phyloP scores from a whole-genome alignment of 2,113 vertebrate genomes.

The Ictalurus furcatus region DNA sequence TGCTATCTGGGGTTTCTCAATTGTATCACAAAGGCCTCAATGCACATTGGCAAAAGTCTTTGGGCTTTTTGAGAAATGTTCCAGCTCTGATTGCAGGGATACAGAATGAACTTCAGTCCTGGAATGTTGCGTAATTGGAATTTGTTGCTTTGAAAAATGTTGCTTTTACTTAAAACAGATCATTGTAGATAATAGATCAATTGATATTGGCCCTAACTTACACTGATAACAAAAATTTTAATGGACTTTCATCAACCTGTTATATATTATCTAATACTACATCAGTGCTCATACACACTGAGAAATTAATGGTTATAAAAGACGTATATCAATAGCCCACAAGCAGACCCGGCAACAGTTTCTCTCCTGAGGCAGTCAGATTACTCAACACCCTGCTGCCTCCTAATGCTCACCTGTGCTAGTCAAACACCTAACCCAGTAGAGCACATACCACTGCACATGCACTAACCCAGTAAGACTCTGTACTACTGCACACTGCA shows the following conservation, averaged over 20 bases:
- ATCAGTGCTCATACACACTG: neutral
- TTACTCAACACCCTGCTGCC: too few relatives aligned
- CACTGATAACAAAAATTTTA: constrained; percentile 6
- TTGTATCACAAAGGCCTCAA: constrained; percentile 1
- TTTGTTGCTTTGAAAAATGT: neutral
- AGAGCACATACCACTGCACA: too few relatives aligned
- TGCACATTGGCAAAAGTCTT: neutral
- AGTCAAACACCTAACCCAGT: too few relatives aligned
- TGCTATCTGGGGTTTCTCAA: neutral
- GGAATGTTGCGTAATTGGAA: neutral
- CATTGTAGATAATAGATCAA: neutral
- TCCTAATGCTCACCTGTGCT: too few relatives aligned
- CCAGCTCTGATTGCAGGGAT: neutral
- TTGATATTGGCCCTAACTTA: neutral
- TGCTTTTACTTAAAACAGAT: neutral
- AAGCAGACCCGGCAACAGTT: too few relatives aligned
- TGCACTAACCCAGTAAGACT: too few relatives aligned
- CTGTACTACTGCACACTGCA: too few relatives aligned
- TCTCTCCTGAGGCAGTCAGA: too few relatives aligned
- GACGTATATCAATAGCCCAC: neutral
- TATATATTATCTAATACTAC: constrained; percentile 9
- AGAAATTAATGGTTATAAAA: neutral
- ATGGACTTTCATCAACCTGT: constrained; percentile 11
- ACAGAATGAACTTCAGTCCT: neutral
- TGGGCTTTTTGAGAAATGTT: neutral